Percentiles rank a stretch among this genome's conserved stretches.
phyloP scores from a whole-genome alignment of 1,140 invertebrate species.

The Kradibia gibbosae region DNA sequence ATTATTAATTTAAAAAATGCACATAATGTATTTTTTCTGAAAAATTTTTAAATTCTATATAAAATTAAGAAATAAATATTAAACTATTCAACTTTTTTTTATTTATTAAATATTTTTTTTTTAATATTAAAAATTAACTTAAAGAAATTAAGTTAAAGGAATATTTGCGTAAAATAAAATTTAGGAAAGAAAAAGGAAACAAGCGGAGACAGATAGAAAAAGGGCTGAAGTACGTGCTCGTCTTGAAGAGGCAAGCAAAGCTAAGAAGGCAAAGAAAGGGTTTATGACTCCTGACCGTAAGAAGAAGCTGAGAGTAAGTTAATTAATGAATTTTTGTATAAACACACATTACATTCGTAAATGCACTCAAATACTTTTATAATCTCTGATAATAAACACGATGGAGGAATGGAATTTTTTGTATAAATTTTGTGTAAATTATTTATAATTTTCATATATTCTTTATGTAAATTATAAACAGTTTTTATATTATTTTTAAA shows the following conservation, averaged over 20 bases:
- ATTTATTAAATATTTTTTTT: slow-evolving; percentile 21
- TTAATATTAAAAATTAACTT: no score
- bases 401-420: no score
- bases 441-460: no score
- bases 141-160: no score
- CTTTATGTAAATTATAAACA: no score
- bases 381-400: neutral
- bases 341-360: no score
- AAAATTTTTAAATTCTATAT: no score
- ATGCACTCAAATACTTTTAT: neutral
- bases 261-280: slow-evolving; percentile 97
- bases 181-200: slow-evolving; percentile 94
- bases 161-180: slow-evolving; percentile 60
- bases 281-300: slow-evolving; percentile 99
- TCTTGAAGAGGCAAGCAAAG: slow-evolving; percentile 95
- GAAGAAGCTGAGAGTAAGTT: slow-evolving; percentile 96
- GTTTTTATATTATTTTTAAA: no score
- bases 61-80: neutral
- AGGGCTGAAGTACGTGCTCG: slow-evolving; percentile 95
- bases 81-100: neutral
- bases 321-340: neutral
- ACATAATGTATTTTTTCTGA: no score
- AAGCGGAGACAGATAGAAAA: slow-evolving; percentile 94
- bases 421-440: no score
- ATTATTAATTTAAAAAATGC: no score